Percentiles rank a stretch among this genome's conserved stretches.
These are phyloP conservation scores for Colletes gigas DNA, from an alignment of 1,140 invertebrate species.

Conservation along the genomic window DNA sequence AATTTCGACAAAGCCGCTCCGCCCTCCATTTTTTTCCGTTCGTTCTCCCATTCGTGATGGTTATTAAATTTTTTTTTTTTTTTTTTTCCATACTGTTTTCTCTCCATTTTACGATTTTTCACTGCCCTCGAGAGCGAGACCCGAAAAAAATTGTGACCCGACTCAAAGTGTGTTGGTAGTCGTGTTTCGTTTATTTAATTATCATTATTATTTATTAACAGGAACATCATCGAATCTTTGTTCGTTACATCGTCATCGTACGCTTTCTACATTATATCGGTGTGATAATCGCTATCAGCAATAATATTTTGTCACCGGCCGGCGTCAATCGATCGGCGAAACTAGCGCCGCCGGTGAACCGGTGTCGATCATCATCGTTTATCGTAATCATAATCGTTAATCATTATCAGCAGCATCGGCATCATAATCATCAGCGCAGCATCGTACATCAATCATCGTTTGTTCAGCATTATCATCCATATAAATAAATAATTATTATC, in stretches of 20 bases:
- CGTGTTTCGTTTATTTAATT: conserved; percentile 70
- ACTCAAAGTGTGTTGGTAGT: conserved; percentile 71
- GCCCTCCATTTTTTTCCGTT: neutral
- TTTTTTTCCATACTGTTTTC: neutral
- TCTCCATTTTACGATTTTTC: neutral
- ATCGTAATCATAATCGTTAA: no score
- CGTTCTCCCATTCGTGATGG: neutral
- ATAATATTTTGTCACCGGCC: conserved; percentile 48
- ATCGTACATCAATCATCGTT: conserved; percentile 31
- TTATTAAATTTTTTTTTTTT: neutral
- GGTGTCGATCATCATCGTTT: conserved; percentile 31
- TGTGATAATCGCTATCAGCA: conserved; percentile 55
- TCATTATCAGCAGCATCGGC: no score
- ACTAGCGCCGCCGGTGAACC: conserved; percentile 25
- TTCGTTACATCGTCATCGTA: conserved; percentile 73
- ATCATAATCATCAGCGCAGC: conserved; percentile 50
- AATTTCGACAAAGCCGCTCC: neutral
- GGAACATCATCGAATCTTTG: conserved; percentile 81
- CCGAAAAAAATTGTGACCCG: conserved; percentile 64
- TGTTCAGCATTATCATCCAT: conserved; percentile 58
- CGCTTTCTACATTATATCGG: conserved; percentile 52
- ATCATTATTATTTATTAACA: conserved; percentile 78
- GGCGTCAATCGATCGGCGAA: conserved; percentile 46
- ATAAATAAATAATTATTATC: conserved; percentile 79
- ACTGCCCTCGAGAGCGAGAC: conserved; percentile 55